Base-by-base conservation (phyloP, 2,888 invertebrate species). In the Balanococcus diminutus region DNA sequence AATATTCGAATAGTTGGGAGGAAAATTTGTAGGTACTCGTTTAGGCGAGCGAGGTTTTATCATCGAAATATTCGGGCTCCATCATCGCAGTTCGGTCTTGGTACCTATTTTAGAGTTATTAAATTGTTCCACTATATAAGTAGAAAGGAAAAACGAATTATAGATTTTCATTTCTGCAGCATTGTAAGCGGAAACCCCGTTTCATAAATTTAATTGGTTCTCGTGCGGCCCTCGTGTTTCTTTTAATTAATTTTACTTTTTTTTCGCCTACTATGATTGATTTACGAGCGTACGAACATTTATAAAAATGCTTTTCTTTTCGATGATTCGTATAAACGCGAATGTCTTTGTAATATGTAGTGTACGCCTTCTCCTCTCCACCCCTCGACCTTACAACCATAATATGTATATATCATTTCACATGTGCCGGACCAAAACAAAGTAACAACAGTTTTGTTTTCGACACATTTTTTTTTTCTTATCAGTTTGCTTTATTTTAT, bases 141-240 rank as follows among this genome's bases (percentile, higher is more conserved):
- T 67, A 67, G 61, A 67, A 67, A 67, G 61, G 61, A 28, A 67
- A 67, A 67, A 67, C 61, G 61, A 67, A 67, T 67, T 67, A 67
- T 67, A 67, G 61, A 67, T 67, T 67, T 67, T 67, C 61, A 67
- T 67, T 67, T 67, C 28, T 67, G 61, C 61, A 67, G 61, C 61
- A 67, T 67, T 67, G 61, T 67, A 67, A 67, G 61, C 61, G 61
- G 28, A 67, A 67, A 67, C 14, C 61, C 61, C 61, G 61, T 67
- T 67, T 67, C 61, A 67, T 67, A 67, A 67, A 67, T 67, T 67
- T 67, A 67, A 67, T 67, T 67, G 61, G 61, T 67, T 67, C 61
- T 67, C 61, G 61, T 67, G 61, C 61, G 11, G 61, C 61, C 51
- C 28, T 67, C 61, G 61, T 67, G 61, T 67, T 67, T 67, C 61